Evolutionary conservation across 2,888 invertebrate species (phyloP).

Genomic region (Neoscelio sp.): DNA sequence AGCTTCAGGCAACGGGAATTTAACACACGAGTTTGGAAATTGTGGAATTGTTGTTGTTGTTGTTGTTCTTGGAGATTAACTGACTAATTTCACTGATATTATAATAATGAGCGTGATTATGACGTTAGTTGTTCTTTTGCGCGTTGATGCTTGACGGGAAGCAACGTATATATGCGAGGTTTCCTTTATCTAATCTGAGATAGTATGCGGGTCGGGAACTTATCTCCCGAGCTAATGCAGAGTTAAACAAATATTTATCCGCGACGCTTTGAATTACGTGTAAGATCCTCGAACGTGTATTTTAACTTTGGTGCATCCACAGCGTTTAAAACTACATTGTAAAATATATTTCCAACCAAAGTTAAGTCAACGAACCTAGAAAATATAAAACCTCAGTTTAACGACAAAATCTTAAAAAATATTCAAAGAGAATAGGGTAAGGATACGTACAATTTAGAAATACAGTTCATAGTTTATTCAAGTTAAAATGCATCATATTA

Average conservation of each 20-base stretch:
- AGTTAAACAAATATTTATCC: constrained; percentile 65
- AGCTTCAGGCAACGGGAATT: constrained; percentile 5
- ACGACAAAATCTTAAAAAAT: too few species aligned
- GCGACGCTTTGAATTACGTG: constrained; percentile 51
- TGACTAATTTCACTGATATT: constrained; percentile 40
- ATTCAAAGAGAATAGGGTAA: too few species aligned
- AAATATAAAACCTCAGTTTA: too few species aligned
- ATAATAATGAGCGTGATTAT: constrained; percentile 49
- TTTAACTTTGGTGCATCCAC: constrained; percentile 37
- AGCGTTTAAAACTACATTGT: constrained; percentile 22
- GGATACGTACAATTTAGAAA: too few species aligned
- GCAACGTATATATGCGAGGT: constrained; percentile 23
- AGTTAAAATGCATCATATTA: too few species aligned
- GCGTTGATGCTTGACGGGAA: constrained; percentile 30
- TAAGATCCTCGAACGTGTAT: constrained; percentile 19
- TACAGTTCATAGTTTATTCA: too few species aligned
- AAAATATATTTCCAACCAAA: constrained; percentile 32
- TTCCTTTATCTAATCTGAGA: constrained; percentile 66
- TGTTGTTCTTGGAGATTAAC: constrained; percentile 46
- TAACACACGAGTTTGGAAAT: constrained; percentile 21
- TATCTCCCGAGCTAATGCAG: constrained; percentile 58
- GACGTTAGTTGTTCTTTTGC: constrained; percentile 43
- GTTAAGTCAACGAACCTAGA: constrained; percentile 14
- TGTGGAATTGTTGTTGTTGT: constrained; percentile 18
- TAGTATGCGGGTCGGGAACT: constrained; percentile 43